Evolutionary conservation across 2,797 vertebrate genomes (phyloP).

Genomic region (Chelidonichthys spinosus): DNA sequence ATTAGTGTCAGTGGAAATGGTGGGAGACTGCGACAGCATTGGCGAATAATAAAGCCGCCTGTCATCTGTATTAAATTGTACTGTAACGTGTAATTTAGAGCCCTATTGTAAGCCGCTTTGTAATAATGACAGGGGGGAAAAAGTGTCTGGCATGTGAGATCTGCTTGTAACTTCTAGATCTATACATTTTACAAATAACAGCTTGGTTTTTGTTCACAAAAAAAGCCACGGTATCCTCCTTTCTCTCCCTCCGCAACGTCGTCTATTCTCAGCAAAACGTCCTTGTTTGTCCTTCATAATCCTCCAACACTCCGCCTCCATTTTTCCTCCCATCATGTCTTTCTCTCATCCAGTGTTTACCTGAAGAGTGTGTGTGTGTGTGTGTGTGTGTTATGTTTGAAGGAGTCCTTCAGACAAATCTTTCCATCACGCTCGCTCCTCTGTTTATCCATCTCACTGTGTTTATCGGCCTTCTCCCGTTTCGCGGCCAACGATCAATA

Average conservation of each 20-base stretch:
- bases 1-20: conserved; percentile 59
- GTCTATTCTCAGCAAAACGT: conserved; percentile 50
- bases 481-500: conserved; percentile 43
- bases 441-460: conserved; percentile 39
- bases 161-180: conserved; percentile 42
- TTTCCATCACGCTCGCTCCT: conserved; percentile 15
- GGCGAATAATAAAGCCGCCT: conserved; percentile 63
- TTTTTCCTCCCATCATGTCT: conserved; percentile 25
- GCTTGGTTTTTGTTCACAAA: conserved; percentile 21
- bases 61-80: conserved; percentile 56
- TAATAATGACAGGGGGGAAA: conserved; percentile 43
- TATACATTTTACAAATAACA: conserved; percentile 38
- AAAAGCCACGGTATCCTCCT: conserved; percentile 35
- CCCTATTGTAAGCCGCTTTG: conserved; percentile 48
- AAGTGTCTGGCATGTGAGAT: conserved; percentile 42
- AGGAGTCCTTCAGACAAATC: conserved; percentile 21
- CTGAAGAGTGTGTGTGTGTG: conserved; percentile 16
- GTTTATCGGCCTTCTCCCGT: conserved; percentile 34
- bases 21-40: conserved; percentile 46
- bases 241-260: conserved; percentile 46
- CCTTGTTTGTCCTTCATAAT: conserved; percentile 65
- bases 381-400: conserved; percentile 12
- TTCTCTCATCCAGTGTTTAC: conserved; percentile 41
- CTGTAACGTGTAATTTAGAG: conserved; percentile 63
- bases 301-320: conserved; percentile 23